phyloP scores from a whole-genome alignment of 35 echinoderm and acorn worm genomes.

The Ophiothrix spiculata region DNA sequence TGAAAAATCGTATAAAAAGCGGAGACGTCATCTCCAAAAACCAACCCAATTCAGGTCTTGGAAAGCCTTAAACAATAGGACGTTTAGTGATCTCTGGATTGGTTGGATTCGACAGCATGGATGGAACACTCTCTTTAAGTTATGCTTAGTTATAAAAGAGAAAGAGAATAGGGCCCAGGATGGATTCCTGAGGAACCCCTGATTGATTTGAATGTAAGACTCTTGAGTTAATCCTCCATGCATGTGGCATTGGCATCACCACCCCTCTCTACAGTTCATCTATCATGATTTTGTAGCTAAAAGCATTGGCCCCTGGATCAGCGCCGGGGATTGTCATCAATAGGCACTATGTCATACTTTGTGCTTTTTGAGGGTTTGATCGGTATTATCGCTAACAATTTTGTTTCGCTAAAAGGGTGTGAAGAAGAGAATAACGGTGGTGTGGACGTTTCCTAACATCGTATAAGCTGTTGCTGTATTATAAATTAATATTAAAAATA shows the following conservation, averaged over 20 bases:
- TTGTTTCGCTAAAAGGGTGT: too few relatives aligned
- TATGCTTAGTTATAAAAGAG: background rate
- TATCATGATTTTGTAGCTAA: background rate
- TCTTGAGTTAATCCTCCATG: background rate
- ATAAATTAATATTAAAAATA: too few relatives aligned
- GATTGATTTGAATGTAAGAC: background rate
- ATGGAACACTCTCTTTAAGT: slow-evolving; percentile 12
- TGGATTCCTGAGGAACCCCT: background rate
- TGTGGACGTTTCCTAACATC: too few relatives aligned
- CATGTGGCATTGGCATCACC: background rate
- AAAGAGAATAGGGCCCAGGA: slow-evolving; percentile 11
- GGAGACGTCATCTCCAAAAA: background rate
- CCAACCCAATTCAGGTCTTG: slow-evolving; percentile 4
- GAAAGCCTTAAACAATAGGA: background rate
- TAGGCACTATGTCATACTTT: too few relatives aligned
- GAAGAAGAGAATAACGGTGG: too few relatives aligned
- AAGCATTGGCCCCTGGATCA: too few relatives aligned
- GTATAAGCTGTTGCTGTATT: too few relatives aligned
- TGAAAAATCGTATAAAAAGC: background rate
- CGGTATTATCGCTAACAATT: too few relatives aligned
- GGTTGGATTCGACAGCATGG: background rate
- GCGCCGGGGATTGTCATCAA: too few relatives aligned
- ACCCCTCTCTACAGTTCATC: background rate
- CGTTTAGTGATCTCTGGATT: background rate
- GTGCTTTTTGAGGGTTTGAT: too few relatives aligned